Evolutionary conservation across 2,113 vertebrate species (phyloP).

Genomic region (Oceanites oceanicus): DNA sequence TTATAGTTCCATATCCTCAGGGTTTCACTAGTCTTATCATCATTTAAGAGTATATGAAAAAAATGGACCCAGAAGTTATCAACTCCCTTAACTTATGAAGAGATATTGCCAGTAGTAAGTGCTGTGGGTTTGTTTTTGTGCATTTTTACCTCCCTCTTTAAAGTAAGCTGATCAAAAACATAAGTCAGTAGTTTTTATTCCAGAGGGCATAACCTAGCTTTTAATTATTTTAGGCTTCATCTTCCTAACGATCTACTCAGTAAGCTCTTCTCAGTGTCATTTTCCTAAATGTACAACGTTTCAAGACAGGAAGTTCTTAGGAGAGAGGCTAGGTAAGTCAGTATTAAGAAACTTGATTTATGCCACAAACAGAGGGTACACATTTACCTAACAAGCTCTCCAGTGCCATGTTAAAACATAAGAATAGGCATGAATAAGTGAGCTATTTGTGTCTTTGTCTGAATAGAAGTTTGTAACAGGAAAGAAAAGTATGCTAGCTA

Average conservation of each 20-base stretch:
- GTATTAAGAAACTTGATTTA: background rate
- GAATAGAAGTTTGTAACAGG: background rate
- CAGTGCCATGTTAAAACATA: background rate
- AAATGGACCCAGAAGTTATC: background rate
- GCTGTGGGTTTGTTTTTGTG: background rate
- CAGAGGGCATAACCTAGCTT: background rate
- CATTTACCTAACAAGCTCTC: background rate
- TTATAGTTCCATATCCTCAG: background rate
- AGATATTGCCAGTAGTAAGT: background rate
- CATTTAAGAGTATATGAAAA: background rate
- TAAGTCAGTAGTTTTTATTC: background rate
- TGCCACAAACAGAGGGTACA: background rate
- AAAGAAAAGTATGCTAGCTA: background rate
- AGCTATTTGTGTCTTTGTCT: background rate
- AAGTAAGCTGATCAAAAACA: background rate
- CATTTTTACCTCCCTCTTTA: background rate
- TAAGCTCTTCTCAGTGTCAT: background rate
- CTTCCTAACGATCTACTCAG: background rate
- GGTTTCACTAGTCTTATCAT: background rate
- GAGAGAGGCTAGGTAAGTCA: background rate
- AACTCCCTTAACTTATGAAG: background rate
- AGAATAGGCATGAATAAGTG: background rate
- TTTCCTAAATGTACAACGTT: background rate
- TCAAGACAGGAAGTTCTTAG: background rate
- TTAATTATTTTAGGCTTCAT: background rate